Evolutionary conservation across 1,140 invertebrate species (phyloP), one percentile per base, ranked within the genome.

Genomic region (Neuroterus valhalla): DNA sequence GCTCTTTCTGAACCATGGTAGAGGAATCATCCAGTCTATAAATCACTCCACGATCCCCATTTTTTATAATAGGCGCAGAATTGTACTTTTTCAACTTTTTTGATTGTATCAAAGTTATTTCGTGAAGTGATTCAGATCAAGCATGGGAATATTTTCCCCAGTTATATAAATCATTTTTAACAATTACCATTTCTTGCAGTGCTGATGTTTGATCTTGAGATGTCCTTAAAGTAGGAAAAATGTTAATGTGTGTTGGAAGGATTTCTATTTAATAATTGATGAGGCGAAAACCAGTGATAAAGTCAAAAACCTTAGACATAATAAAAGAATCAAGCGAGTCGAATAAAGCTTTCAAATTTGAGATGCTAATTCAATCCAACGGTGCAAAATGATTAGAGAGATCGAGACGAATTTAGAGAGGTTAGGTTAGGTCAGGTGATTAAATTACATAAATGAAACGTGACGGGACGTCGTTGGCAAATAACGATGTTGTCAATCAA

Each of bases 401-500:
- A 23, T 55, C 12, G 11, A 21, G 52, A 55, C 26, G 52, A 26
- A 55, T 55, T n/a, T 8, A n/a, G 12, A 6, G 55, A 3, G 55
- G 55, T 62, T 62, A 62, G n/a, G 14, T 62, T 62, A 23, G 23
- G 15, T 62, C 31, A 62, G 14, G 26, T 31, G 55, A 62, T 72
- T 78, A 72, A 78, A 77, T 80, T 80, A 69, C 74, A 75, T 67
- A 70, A 76, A 76, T 45, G 71, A 19, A 52, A 52, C 66, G 23
- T 38, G 19, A 48, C 70, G 55, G 66, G 52, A 67, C 52, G 66
- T 68, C 70, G 66, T 75, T 77, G 79, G 76, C 76, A 72, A 81
- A 81, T 77, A 81, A 81, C 73, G 75, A 79, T 72, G 77, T 75
- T 81, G 79, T 78, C 79, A 78, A 78, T 78, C 79, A 77, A 78